Base-by-base conservation (phyloP, 2,888 invertebrate genomes). In the Pantelozetes paolii region DNA sequence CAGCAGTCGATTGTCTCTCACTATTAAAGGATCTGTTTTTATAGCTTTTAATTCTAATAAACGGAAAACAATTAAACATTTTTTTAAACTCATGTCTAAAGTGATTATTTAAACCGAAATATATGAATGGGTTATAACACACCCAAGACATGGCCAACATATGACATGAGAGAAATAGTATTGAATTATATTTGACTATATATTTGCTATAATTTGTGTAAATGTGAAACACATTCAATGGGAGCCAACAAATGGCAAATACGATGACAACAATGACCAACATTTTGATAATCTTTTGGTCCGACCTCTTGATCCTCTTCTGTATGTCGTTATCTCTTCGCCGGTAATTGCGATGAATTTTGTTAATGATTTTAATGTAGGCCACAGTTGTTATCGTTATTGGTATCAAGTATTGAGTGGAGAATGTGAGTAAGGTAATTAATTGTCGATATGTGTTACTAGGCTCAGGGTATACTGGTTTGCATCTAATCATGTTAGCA, bases 91-190 rank as follows among this genome's bases (percentile, higher is more conserved):
- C 73, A 20, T 70, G 42, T 26, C 73, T 45, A 78, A 84, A 84
- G 75, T 81, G 80, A 71, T 83, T 83, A 77, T 84, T 84, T 15
- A 84, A 78, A 82, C 83, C 83, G 77, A 83, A 84, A 77, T 84
- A 84, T 20, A 84, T 82, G 77, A 84, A 84, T 0, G 84, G 84
- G 75, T 84, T 84, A 78, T 82, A 83, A 77, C 83, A 83, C 1
- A 83, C 82, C 75, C 82, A 83, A 75, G 82, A 82, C 80, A 84
- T 83, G 32, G 84, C 84, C 18, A 84, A 79, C 81, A 83, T 82
- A 77, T 84, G 84, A 75, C 83, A 83, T 50, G 81, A 77, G 36
- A 83, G 81, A 77, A 83, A 83, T 2, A 80, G 80, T 1, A 80
- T 81, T 0, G 83, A 81, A 26, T 73, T 50, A 40, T 20, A 57